phyloP scores from a whole-genome alignment of 2,797 vertebrate genomes.

The Chaunax sp. region DNA sequence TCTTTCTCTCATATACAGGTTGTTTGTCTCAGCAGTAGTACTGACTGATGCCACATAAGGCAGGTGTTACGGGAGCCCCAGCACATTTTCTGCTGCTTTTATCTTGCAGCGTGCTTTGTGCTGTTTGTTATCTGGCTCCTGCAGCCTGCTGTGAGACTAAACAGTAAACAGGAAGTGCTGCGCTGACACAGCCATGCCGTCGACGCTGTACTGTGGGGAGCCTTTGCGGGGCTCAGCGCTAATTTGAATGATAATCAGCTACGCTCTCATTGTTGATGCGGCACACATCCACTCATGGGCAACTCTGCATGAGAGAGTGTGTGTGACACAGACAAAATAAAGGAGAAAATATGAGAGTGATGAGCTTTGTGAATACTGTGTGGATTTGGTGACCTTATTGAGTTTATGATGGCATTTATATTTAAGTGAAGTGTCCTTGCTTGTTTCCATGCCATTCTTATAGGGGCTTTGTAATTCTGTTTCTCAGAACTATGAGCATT shows the following conservation, averaged over 20 bases:
- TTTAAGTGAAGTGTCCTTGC: background rate
- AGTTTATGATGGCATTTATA: background rate
- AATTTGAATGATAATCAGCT: constrained; percentile 73
- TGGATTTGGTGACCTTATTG: background rate
- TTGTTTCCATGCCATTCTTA: background rate
- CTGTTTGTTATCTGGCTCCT: constrained; percentile 73
- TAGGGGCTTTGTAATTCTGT: background rate
- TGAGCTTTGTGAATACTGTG: constrained; percentile 2
- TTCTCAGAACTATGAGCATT: too few relatives aligned
- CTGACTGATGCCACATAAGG: constrained; percentile 69
- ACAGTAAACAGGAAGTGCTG: constrained; percentile 71
- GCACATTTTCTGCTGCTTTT: constrained; percentile 64
- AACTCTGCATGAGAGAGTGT: constrained; percentile 11
- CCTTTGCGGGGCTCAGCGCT: constrained; percentile 52
- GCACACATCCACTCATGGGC: constrained; percentile 54
- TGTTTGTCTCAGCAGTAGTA: constrained; percentile 46
- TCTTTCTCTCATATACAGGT: constrained; percentile 11
- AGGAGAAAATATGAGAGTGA: background rate
- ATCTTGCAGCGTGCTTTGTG: constrained; percentile 79
- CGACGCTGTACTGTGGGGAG: constrained; percentile 44
- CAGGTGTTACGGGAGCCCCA: constrained; percentile 49
- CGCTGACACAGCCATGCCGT: constrained; percentile 58
- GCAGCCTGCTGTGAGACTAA: constrained; percentile 75
- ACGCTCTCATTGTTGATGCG: constrained; percentile 34
- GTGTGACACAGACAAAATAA: background rate